Conservation (phyloP, 2,113 vertebrate genomes). For the Climacteris rufus region DNA sequence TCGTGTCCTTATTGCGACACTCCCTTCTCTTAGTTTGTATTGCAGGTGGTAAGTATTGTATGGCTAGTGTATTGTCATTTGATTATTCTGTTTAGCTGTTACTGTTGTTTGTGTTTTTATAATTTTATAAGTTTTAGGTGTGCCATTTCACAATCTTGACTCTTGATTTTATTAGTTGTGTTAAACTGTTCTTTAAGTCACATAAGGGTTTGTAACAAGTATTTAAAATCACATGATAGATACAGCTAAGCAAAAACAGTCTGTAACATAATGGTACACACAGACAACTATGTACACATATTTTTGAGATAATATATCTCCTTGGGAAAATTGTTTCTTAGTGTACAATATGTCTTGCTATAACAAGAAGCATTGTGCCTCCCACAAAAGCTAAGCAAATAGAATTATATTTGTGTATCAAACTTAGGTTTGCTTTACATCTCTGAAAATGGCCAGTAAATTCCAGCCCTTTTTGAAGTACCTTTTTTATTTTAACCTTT, state of each 20-base stretch:
- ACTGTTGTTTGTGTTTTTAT: not conserved
- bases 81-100: not conserved
- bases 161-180: not conserved
- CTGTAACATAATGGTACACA: not conserved
- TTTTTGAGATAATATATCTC: not conserved
- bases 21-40: not conserved
- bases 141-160: not conserved
- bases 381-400: not conserved
- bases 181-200: not conserved
- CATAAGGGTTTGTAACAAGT: not conserved
- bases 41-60: fast-evolving
- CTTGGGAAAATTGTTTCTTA: not conserved
- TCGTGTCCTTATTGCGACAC: too few relatives aligned
- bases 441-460: not conserved
- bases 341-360: not conserved
- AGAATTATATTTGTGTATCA: not conserved
- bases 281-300: not conserved
- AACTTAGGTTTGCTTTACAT: not conserved
- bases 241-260: not conserved
- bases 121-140: not conserved
- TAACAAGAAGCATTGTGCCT: not conserved
- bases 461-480: not conserved
- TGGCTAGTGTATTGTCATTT: not conserved
- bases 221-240: not conserved
- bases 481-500: not conserved